Evolutionary conservation across 2,888 invertebrate species (phyloP), one percentile per base, ranked within the genome.

Genomic region (Papilio protenor): DNA sequence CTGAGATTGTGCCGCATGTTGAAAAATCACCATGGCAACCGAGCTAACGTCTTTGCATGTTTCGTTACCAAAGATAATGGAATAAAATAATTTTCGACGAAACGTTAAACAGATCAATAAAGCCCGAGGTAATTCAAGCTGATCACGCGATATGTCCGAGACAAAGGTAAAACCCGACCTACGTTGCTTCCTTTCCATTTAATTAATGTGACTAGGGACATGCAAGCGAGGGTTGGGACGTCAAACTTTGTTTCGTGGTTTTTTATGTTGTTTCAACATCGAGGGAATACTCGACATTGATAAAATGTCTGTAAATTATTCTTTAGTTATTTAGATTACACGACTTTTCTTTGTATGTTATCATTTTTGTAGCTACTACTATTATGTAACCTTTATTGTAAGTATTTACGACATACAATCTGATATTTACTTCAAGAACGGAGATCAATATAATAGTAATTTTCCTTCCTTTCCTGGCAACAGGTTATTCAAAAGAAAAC

Each of bases 101-200:
- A 87, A 87, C 90, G 89, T 83, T 87, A 88, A 87, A 86, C 86
- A 88, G 91, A 93, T 93, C 94, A 92, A 93, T 94, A 93, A 87
- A 88, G 85, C 84, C 84, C 40, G 81, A 84, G 83, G 89, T 92
- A 91, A 92, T 93, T 91, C 88, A 88, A 89, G 83, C 85, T 79
- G 85, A 90, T 85, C 93, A 93, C 93, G 93, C 94, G 88, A 94
- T 88, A 93, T 94, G 93, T 86, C 90, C 72, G 92, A 90, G 81
- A 84, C 89, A 84, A 91, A 92, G 94, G 94, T 94, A 93, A 75
- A 57, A 47, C 72, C 87, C 86, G 66, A 81, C 49, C 81, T 80
- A 79, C 82, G 82, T 82, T 84, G 85, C 83, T 88, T 87, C 87
- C 86, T 86, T 88, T 87, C 87, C 85, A 86, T 90, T 87, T 91